Percentiles rank a stretch among this genome's conserved stretches.
These are phyloP conservation scores for Acronicta leporina DNA, from an alignment of 2,888 invertebrate species.

Conservation along the genomic window DNA sequence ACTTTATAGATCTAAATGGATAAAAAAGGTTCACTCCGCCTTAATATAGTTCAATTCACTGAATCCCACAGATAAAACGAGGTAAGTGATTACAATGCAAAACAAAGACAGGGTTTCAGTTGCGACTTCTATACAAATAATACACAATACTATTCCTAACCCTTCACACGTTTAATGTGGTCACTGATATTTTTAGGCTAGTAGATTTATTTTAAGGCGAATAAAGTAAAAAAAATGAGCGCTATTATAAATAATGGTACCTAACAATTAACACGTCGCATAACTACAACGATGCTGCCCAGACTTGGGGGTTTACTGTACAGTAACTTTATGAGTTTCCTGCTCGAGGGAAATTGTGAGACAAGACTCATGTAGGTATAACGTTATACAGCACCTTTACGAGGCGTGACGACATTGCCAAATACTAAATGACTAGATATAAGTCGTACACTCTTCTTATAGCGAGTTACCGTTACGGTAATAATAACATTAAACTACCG, in stretches of 20 bases:
- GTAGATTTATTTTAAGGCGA: not conserved
- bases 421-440: constrained; percentile 19
- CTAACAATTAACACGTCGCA: constrained; percentile 22
- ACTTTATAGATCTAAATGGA: constrained; percentile 32
- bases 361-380: constrained; percentile 17
- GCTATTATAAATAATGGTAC: constrained; percentile 21
- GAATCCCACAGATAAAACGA: constrained; percentile 38
- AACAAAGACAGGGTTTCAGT: constrained; percentile 34
- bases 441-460: constrained; percentile 20
- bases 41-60: constrained; percentile 41
- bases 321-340: constrained; percentile 26
- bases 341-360: constrained; percentile 11
- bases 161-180: constrained; percentile 17
- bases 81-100: constrained; percentile 33
- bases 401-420: constrained; percentile 18
- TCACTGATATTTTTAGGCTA: too few species aligned
- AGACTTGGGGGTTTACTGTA: constrained; percentile 1
- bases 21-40: constrained; percentile 45
- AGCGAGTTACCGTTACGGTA: constrained; percentile 40
- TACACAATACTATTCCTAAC: constrained; percentile 11
- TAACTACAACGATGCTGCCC: constrained; percentile 24
- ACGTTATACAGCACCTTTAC: constrained; percentile 8
- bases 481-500: constrained; percentile 22
- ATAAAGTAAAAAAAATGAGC: constrained; percentile 11
- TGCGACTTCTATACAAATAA: constrained; percentile 11